A percentile compares a stretch with the other conserved stretches of the same genome.
These are phyloP conservation scores for Pristionchus arcanus DNA, from an alignment of 2,888 invertebrate genomes.

Conservation along the genomic window DNA sequence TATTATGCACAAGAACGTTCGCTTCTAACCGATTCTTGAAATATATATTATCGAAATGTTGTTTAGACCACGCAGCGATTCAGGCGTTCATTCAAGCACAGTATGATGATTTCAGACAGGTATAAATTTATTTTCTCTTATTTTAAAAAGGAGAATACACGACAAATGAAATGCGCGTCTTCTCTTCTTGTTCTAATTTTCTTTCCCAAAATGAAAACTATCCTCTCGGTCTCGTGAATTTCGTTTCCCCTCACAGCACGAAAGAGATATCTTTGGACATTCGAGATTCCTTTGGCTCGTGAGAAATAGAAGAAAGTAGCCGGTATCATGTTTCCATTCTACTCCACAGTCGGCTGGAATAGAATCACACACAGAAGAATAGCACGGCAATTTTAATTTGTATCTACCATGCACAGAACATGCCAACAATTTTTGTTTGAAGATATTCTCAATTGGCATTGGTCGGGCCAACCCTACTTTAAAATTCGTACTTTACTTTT, in stretches of 20 bases:
- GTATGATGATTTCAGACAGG: conserved; percentile 20
- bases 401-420: neutral
- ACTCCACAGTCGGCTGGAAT: neutral
- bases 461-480: too few relatives aligned
- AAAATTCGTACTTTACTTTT: too few relatives aligned
- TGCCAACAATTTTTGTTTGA: too few relatives aligned
- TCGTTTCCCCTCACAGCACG: neutral
- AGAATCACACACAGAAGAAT: neutral
- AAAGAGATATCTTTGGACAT: conserved; percentile 44
- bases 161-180: too few relatives aligned
- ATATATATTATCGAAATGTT: neutral
- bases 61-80: neutral
- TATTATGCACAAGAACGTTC: too few relatives aligned
- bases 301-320: conserved; percentile 42
- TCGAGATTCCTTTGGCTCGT: conserved; percentile 18
- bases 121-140: neutral
- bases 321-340: conserved; percentile 31
- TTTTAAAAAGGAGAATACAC: too few relatives aligned
- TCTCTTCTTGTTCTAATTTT: neutral
- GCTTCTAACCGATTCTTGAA: too few relatives aligned
- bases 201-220: neutral
- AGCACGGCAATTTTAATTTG: neutral
- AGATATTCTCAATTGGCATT: too few relatives aligned
- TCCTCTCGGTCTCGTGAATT: neutral
- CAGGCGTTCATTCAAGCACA: conserved; percentile 12